phyloP scores from a whole-genome alignment of 2,888 invertebrate genomes.

The Cryptocheilus praepositus region DNA sequence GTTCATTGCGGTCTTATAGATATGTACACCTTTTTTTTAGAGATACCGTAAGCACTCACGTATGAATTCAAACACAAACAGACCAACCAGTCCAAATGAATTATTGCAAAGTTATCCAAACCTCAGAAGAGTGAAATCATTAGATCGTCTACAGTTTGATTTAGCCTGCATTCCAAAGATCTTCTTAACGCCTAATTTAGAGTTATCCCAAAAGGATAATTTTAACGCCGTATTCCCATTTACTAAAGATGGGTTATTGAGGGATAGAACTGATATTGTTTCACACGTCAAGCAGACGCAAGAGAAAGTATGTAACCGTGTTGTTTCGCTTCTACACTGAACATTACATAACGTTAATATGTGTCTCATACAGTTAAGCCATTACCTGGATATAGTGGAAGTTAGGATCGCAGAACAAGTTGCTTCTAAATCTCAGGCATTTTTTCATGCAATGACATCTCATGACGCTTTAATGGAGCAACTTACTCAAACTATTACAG shows the following conservation, averaged over 20 bases:
- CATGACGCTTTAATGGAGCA: constrained; percentile 98
- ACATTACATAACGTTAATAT: not conserved
- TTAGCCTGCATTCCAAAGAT: constrained; percentile 88
- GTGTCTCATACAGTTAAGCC: constrained; percentile 80
- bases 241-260: constrained; percentile 76
- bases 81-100: constrained; percentile 69
- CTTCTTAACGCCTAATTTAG: constrained; percentile 87
- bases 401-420: constrained; percentile 95
- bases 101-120: constrained; percentile 74
- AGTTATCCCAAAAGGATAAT: constrained; percentile 86
- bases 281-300: constrained; percentile 81
- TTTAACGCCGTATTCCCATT: constrained; percentile 91
- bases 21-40: constrained; percentile 61
- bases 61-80: constrained; percentile 69
- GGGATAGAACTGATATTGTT: constrained; percentile 70
- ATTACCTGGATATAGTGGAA: constrained; percentile 96
- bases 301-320: constrained; percentile 80
- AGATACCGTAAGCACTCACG: constrained; percentile 76
- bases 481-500: constrained; percentile 87
- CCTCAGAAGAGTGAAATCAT: constrained; percentile 72
- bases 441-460: constrained; percentile 98
- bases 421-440: constrained; percentile 95
- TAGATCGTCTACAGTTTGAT: constrained; percentile 74
- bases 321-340: no score
- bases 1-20: no score